Evolutionary conservation across 2,888 invertebrate species (phyloP), one percentile per base, ranked within the genome.

Genomic region (Morpho deidamia): DNA sequence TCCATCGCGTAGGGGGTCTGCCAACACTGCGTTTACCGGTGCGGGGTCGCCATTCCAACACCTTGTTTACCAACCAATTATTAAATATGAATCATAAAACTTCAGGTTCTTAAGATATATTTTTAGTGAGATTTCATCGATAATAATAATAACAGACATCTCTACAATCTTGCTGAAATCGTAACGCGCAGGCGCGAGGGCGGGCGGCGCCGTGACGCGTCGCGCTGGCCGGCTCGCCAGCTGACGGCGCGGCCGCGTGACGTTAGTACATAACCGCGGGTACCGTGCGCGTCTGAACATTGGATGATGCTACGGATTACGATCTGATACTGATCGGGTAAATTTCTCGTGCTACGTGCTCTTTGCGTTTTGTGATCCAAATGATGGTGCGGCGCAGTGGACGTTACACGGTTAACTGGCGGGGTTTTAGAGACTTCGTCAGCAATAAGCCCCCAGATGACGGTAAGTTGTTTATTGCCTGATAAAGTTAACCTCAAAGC

Each of bases 331-430:
- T 23, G 23, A 23, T 23, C 70, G 71, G 67, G 59, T 61, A 53
- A 59, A 56, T 50, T 39, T 49, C 53, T 37, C 39, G 39, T 41
- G 37, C 55, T 65, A 62, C 66, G 65, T 62, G 64, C 47, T 37
- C 23, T 38, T 62, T 63, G 63, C 58, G 50, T 57, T 49, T 58
- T 64, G 56, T 52, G 49, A 55, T 69, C 65, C 68, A 73, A 64
- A 90, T 90, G 90, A 90, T 90, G 80, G 89, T 86, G 66, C 76
- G 90, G 73, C 84, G 89, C 66, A 86, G 88, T 74, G 90, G 90
- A 63, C 83, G 90, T 39, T 90, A 90, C 72, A 88, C 88, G 58
- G 89, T 89, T 65, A 90, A 88, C 74, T 88, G 88, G 85, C 79
- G 90, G 65, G 90, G 90, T 49, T 88, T 89, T 74, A 81, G 78